phyloP scores from a whole-genome alignment of 1,140 invertebrate species.

The Rhizoglyphus robini region DNA sequence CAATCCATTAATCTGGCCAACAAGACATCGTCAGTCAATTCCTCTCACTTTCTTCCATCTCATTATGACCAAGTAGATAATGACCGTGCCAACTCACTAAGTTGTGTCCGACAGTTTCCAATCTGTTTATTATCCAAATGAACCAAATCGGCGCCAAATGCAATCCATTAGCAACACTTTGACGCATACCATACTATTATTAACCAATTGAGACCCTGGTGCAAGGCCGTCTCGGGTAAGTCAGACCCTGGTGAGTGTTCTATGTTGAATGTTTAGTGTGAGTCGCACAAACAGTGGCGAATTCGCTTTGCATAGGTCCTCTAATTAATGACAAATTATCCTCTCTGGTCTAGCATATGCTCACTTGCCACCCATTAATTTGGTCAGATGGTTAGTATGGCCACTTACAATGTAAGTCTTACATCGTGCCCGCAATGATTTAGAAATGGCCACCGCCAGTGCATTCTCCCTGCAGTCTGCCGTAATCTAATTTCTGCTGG shows the following conservation, averaged over 20 bases:
- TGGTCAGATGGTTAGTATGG: background rate
- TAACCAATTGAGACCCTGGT: background rate
- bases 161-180: background rate
- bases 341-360: too few relatives aligned
- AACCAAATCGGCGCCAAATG: background rate
- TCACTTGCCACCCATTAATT: background rate
- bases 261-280: background rate
- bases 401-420: too few relatives aligned
- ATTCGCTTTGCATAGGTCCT: background rate
- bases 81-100: too few relatives aligned
- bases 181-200: background rate
- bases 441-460: too few relatives aligned
- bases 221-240: background rate
- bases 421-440: background rate
- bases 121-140: background rate
- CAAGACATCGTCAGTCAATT: too few relatives aligned
- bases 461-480: background rate
- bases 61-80: too few relatives aligned
- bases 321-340: background rate
- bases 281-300: background rate
- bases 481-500: background rate
- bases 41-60: too few relatives aligned
- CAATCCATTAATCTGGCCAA: too few relatives aligned
- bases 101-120: too few relatives aligned
- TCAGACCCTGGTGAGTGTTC: too few relatives aligned